Evolutionary conservation across 2,113 vertebrate species (phyloP).

Genomic region (Salminus brasiliensis): DNA sequence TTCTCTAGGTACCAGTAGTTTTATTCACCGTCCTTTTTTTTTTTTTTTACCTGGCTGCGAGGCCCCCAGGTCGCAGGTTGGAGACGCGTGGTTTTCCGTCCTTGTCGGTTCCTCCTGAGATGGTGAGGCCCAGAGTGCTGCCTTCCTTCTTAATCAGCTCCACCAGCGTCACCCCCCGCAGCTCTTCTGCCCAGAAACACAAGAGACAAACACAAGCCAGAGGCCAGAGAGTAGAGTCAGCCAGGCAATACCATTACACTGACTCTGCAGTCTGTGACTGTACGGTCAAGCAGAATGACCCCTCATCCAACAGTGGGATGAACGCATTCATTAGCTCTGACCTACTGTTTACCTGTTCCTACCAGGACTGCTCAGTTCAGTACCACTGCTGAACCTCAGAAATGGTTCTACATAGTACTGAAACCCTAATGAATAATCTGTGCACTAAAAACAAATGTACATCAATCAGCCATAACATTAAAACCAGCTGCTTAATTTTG

Average conservation of each 20-base stretch:
- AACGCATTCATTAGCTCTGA: not conserved
- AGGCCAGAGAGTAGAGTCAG: not conserved
- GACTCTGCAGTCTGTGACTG: slow-evolving; percentile 19
- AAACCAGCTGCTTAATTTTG: no score
- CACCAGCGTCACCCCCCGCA: slow-evolving; percentile 91
- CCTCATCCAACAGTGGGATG: not conserved
- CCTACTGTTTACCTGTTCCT: not conserved
- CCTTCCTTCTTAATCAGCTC: slow-evolving; percentile 97
- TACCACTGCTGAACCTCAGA: not conserved
- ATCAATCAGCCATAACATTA: no score
- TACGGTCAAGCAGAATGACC: not conserved
- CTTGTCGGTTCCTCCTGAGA: slow-evolving; percentile 97
- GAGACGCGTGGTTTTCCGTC: slow-evolving; percentile 95
- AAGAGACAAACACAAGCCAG: not conserved
- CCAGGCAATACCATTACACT: slow-evolving; percentile 38
- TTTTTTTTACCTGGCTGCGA: slow-evolving; percentile 91
- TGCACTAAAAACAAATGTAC: no score
- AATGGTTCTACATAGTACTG: no score
- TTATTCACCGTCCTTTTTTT: no score
- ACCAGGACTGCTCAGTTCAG: no score
- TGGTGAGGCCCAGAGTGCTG: slow-evolving; percentile 93
- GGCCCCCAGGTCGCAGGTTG: slow-evolving; percentile 90
- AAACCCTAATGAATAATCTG: no score
- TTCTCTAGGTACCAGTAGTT: no score
- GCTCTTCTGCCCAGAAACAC: slow-evolving; percentile 84